These are phyloP conservation scores for Aegotheles bennettii DNA, from an alignment of 2,113 vertebrate genomes.

Conservation along the genomic window DNA sequence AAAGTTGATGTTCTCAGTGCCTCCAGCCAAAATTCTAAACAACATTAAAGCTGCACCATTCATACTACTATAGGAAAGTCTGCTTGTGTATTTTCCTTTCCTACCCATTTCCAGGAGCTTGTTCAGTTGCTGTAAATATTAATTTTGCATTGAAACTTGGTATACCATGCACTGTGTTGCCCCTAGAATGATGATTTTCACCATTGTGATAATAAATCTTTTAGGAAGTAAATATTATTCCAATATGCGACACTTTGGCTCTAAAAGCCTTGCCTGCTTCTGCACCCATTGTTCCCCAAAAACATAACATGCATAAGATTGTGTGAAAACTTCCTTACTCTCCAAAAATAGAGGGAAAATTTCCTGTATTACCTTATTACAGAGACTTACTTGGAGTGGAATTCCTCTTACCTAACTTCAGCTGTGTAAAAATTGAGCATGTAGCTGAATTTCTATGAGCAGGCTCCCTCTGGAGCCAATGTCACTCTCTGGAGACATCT, in stretches of 20 bases:
- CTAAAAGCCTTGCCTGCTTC: neutral
- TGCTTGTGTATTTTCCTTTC: neutral
- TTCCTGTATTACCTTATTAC: neutral
- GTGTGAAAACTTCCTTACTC: neutral
- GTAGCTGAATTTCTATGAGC: neutral
- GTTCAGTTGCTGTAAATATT: neutral
- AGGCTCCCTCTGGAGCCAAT: neutral
- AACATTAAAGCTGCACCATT: slow-evolving; percentile 8
- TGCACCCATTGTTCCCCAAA: neutral
- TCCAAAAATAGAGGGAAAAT: neutral
- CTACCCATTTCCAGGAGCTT: neutral
- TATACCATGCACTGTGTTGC: neutral
- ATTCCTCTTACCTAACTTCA: neutral
- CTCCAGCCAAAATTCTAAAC: slow-evolving; percentile 48
- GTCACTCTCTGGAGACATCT: neutral
- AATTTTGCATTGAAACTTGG: neutral
- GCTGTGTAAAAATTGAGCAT: neutral
- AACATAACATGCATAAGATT: neutral
- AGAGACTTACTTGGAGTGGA: neutral
- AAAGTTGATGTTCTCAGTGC: slow-evolving; percentile 31
- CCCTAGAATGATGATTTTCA: neutral
- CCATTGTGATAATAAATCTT: neutral
- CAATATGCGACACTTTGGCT: neutral
- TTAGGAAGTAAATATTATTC: neutral
- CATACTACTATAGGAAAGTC: neutral